Percentiles rank a stretch among this genome's conserved stretches.
These are phyloP conservation scores for Anthonomus grandis DNA, from an alignment of 1,140 invertebrate genomes.

Conservation along the genomic window DNA sequence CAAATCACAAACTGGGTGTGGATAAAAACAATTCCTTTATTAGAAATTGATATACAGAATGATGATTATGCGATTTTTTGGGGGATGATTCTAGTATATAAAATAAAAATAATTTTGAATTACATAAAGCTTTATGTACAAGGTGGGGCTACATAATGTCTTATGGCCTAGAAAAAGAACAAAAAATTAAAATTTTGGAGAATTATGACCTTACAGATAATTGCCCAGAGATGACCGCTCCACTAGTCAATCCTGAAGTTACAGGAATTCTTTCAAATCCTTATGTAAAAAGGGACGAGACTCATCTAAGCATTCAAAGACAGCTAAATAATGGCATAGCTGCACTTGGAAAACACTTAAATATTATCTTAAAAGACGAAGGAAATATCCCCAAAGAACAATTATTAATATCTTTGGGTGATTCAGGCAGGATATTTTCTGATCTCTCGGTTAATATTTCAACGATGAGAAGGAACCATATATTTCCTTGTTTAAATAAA, in stretches of 20 bases:
- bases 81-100: not conserved
- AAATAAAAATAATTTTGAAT: too few species aligned
- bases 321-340: too few species aligned
- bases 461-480: not conserved
- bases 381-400: not conserved
- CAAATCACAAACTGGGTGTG: not conserved
- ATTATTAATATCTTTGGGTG: slow-evolving; percentile 1
- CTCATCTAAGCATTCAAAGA: too few species aligned
- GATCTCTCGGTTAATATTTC: slow-evolving; percentile 1
- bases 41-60: not conserved
- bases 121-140: not conserved
- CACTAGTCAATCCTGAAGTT: slow-evolving; percentile 1
- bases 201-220: not conserved
- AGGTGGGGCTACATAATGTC: slow-evolving; percentile 1
- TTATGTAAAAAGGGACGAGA: not conserved
- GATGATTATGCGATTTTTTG: not conserved
- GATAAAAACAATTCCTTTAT: not conserved
- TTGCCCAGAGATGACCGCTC: not conserved
- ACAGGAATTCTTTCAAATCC: slow-evolving; percentile 1
- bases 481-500: not conserved
- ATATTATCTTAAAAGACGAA: not conserved
- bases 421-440: slow-evolving; percentile 3
- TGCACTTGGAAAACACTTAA: not conserved
- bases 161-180: slow-evolving; percentile 1
- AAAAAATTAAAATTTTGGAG: not conserved